A percentile compares a stretch with the other conserved stretches of the same genome.
Conservation (phyloP, 2,797 vertebrate species). For the Cottoperca gobio region DNA sequence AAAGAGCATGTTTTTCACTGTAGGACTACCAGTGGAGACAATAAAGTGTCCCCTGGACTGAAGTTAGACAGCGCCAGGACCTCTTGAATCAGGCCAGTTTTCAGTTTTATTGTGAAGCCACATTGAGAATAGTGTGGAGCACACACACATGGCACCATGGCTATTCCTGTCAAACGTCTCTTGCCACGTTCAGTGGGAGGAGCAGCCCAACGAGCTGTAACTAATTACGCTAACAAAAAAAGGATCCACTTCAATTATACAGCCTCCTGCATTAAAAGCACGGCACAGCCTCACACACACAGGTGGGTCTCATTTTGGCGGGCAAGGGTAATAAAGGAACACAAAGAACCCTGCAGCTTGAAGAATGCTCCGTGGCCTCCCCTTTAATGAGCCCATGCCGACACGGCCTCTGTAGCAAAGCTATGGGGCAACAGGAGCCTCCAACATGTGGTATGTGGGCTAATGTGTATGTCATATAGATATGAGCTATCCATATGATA, state of each 20-base stretch:
- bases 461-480: conserved; percentile 20
- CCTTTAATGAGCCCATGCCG: conserved; percentile 79
- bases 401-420: conserved; percentile 61
- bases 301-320: conserved; percentile 83
- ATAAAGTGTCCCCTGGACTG: conserved; percentile 22
- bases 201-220: conserved; percentile 77
- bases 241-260: conserved; percentile 75
- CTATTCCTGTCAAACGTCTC: conserved; percentile 36
- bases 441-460: conserved; percentile 34
- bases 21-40: conserved; percentile 16
- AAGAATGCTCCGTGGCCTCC: conserved; percentile 79
- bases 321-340: conserved; percentile 80
- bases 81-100: conserved; percentile 31
- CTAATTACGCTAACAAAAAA: conserved; percentile 75
- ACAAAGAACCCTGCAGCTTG: conserved; percentile 78
- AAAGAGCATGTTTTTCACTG: conserved; percentile 30
- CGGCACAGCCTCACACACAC: conserved; percentile 48
- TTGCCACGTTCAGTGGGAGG: conserved; percentile 62
- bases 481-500: neutral
- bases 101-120: conserved; percentile 40
- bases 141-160: neutral
- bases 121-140: no score
- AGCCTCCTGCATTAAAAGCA: conserved; percentile 63
- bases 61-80: conserved; percentile 23
- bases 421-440: conserved; percentile 52